phyloP scores from a whole-genome alignment of 2,113 vertebrate species.

The Osmerus mordax region DNA sequence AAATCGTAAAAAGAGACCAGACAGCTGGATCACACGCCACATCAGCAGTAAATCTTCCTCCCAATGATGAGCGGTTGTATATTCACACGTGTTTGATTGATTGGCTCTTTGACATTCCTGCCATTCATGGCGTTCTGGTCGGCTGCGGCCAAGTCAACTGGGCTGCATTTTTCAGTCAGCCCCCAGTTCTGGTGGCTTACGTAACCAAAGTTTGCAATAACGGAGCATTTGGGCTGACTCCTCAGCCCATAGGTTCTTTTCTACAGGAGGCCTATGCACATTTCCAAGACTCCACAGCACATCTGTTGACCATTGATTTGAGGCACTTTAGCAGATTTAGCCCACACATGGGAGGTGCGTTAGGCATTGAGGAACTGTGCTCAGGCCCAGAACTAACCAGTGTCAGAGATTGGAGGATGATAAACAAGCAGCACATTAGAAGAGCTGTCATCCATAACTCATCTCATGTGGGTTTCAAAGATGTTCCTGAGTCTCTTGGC shows the following conservation, averaged over 20 bases:
- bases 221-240: no score
- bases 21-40: conserved; percentile 19
- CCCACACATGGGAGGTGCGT: conserved; percentile 16
- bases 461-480: conserved; percentile 12
- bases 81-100: conserved; percentile 33
- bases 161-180: no score
- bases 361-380: conserved; percentile 1
- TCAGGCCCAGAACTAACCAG: conserved; percentile 21
- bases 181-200: no score
- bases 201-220: no score
- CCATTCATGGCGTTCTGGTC: conserved; percentile 17
- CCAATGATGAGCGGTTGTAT: conserved; percentile 14
- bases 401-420: neutral
- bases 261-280: no score
- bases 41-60: conserved; percentile 18
- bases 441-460: neutral
- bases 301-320: conserved; percentile 31
- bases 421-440: conserved; percentile 13
- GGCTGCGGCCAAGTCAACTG: neutral
- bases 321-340: neutral
- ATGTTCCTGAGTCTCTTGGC: neutral
- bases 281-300: conserved; percentile 14
- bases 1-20: conserved; percentile 15
- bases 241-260: no score
- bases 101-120: neutral